Conservation (phyloP, 2,797 vertebrate genomes). For the Tragelaphus oryx region DNA sequence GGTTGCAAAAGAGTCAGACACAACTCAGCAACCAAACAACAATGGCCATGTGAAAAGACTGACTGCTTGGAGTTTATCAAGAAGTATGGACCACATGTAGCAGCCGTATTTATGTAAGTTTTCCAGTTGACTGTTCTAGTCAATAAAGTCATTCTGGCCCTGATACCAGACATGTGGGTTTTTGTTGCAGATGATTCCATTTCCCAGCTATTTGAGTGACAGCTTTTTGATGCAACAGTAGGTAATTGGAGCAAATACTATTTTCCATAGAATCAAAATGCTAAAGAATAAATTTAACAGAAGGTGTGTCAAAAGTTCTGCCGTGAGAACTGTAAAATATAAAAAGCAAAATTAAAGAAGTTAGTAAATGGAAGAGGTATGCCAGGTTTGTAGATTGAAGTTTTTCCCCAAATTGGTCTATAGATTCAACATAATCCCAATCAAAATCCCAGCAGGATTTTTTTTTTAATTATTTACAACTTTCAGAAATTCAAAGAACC, state of each 20-base stretch:
- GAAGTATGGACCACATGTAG: not conserved
- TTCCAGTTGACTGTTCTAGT: not conserved
- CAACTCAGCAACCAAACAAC: not conserved
- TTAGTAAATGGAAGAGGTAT: not conserved
- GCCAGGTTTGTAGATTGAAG: not conserved
- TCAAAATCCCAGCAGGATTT: not conserved
- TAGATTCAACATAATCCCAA: not conserved
- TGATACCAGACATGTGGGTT: not conserved
- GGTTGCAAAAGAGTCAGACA: not conserved
- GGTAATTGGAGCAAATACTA: not conserved
- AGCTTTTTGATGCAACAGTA: not conserved
- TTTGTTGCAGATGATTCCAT: not conserved
- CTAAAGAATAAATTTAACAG: not conserved
- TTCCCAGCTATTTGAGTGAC: not conserved
- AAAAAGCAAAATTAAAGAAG: not conserved
- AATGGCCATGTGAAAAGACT: not conserved
- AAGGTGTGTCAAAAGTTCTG: not conserved
- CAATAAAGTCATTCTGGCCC: not conserved
- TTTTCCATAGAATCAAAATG: not conserved
- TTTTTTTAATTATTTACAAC: not conserved
- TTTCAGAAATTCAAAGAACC: not conserved
- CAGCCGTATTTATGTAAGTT: not conserved
- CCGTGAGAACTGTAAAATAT: not conserved
- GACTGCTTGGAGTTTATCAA: not conserved
- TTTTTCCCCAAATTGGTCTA: not conserved